A percentile compares a stretch with the other conserved stretches of the same genome.
phyloP scores from a whole-genome alignment of 2,113 vertebrate species.

The Myanophis thanlyinensis region DNA sequence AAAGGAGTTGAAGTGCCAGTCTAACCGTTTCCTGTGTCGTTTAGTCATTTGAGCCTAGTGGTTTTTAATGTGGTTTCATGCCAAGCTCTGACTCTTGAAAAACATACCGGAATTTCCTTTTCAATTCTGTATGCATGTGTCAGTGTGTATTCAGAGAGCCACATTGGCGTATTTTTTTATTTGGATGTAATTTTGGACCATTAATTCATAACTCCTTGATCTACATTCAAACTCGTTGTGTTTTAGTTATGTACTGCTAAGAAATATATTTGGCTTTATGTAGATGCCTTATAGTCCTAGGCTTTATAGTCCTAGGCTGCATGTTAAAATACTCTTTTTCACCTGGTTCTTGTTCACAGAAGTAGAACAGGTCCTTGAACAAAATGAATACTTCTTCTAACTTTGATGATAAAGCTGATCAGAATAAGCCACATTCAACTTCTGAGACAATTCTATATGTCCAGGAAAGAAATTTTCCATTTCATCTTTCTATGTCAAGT shows the following conservation, averaged over 20 bases:
- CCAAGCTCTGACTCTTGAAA: neutral
- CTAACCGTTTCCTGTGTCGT: neutral
- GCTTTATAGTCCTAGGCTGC: neutral
- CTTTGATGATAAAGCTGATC: neutral
- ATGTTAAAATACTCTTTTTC: constrained; percentile 1
- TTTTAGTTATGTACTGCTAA: neutral
- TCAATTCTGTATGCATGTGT: neutral
- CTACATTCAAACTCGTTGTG: constrained; percentile 21
- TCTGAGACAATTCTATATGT: neutral
- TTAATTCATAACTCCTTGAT: constrained; percentile 22
- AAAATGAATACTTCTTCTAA: neutral
- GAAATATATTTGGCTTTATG: constrained; percentile 29
- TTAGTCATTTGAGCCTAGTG: neutral
- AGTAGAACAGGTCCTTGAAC: neutral
- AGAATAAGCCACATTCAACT: neutral
- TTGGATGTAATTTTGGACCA: constrained; percentile 23
- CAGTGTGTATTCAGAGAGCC: neutral
- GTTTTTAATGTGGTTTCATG: neutral
- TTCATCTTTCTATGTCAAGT: neutral
- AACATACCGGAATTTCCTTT: constrained; percentile 14
- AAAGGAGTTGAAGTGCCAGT: neutral
- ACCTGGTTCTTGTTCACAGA: neutral
- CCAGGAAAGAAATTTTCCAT: neutral
- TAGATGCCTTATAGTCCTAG: neutral
- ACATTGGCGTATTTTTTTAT: neutral